Percentiles rank a stretch among this genome's conserved stretches.
Conservation (phyloP, 2,113 vertebrate genomes). For the Siphamia tubifer region DNA sequence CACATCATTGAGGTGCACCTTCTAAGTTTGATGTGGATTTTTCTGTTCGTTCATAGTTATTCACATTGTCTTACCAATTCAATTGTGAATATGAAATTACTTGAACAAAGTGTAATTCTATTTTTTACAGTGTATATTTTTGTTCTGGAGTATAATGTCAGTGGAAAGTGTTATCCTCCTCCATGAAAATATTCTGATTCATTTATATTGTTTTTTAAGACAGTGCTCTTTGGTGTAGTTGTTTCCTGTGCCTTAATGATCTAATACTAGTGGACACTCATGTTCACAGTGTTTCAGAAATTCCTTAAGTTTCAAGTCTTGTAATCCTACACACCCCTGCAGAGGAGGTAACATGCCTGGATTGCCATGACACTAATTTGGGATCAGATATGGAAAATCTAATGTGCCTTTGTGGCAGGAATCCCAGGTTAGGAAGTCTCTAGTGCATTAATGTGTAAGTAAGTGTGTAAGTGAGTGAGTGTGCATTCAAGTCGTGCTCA, state of each 20-base stretch:
- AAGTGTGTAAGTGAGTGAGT: constrained; percentile 21
- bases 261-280: not conserved
- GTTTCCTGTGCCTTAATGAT: not conserved
- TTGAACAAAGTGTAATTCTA: no score
- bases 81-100: no score
- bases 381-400: constrained; percentile 21
- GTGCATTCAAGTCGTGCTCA: constrained; percentile 44
- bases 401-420: constrained; percentile 18
- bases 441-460: constrained; percentile 15
- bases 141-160: no score
- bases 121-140: no score
- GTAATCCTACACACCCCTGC: not conserved
- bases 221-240: not conserved
- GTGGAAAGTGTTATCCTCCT: no score
- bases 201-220: not conserved
- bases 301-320: not conserved
- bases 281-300: not conserved
- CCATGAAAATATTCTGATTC: not conserved
- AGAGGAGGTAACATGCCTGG: not conserved
- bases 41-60: no score
- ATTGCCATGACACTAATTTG: constrained; percentile 18
- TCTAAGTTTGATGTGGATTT: no score
- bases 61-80: no score
- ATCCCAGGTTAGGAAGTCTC: constrained; percentile 32
- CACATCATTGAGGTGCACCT: no score